Evolutionary conservation across 2,888 invertebrate species (phyloP).

Genomic region (Adineta ricciae): DNA sequence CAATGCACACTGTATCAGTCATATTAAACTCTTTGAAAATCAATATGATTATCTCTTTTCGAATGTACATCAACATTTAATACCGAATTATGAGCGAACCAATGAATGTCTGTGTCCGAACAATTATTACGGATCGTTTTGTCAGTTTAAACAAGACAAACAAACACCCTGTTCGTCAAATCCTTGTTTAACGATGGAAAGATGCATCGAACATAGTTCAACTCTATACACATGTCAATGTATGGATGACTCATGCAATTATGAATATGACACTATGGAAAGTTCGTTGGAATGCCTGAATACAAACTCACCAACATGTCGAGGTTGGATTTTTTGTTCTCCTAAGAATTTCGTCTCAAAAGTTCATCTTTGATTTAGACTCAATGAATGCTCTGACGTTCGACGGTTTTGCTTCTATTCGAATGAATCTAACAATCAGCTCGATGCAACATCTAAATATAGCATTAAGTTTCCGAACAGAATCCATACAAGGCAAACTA

Average conservation of each 20-base stretch:
- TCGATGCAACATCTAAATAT: not conserved
- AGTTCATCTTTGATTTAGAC: not conserved
- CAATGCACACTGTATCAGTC: not conserved
- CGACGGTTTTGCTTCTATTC: not conserved
- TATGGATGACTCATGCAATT: not conserved
- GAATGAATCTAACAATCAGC: not conserved
- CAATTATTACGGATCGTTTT: not conserved
- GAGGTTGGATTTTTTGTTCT: not conserved
- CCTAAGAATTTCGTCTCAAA: not conserved
- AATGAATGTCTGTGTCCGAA: not conserved
- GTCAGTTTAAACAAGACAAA: not conserved
- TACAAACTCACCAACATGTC: not conserved
- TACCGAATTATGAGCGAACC: not conserved
- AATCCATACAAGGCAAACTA: not conserved
- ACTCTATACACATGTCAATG: not conserved
- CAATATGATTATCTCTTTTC: not conserved
- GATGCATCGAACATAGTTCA: not conserved
- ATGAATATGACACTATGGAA: not conserved
- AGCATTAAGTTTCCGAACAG: not conserved
- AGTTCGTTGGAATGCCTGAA: not conserved
- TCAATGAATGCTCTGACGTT: not conserved
- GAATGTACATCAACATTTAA: not conserved
- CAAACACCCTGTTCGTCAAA: slow-evolving; percentile 8
- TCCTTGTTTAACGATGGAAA: slow-evolving; percentile 3
- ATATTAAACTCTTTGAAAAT: not conserved